Evolutionary conservation across 2,113 vertebrate species (phyloP), one percentile per base, ranked within the genome.

Genomic region (Rana temporaria): DNA sequence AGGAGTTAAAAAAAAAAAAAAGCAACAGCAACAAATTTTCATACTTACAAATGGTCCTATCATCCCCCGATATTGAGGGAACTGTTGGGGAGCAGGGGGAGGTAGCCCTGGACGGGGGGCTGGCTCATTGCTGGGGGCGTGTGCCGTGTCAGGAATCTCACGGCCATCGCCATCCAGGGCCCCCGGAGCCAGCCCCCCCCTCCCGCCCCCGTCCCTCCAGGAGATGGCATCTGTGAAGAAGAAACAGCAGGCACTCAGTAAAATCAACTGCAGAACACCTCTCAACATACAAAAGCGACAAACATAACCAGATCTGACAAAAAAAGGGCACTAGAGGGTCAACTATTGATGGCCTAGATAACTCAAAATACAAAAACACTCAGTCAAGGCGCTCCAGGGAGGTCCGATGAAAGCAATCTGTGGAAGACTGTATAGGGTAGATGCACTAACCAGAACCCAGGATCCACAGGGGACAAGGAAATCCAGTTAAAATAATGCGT

Each of bases 141-240:
- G 89, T 87, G 86, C 91, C 89, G 94, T 94, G 76, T 86, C 89
- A 81, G 84, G 89, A 93, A 87, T 85, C 85, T 91, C 95, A 91
- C 90, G 93, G 87, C 93, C 91, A 55, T 64, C 89, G 53, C 87
- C 91, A 90, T 91, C 94, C 87, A 91, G 88, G 62, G 80, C 65
- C 71, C 70, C 62, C 93, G 91, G 93, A 78, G 90, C 90, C 92
- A 93, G 71, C 85, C 90, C 93, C 85, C 95, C 95, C 90, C 96
- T 95, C 84, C 71, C 81, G 91, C 96, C 96, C 94, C 96, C 96
- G 71, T 97, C 96, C 95, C 96, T 95, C 96, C 96, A 97, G 85
- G 92, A 96, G 86, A 95, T 94, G 84, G 95, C 95, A 90, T 96
- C 96, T 98, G 86, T 14, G 53, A 6, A 22, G 65, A 17, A 16